phyloP scores from a whole-genome alignment of 2,888 invertebrate genomes.

The Epistrophe grossulariae region DNA sequence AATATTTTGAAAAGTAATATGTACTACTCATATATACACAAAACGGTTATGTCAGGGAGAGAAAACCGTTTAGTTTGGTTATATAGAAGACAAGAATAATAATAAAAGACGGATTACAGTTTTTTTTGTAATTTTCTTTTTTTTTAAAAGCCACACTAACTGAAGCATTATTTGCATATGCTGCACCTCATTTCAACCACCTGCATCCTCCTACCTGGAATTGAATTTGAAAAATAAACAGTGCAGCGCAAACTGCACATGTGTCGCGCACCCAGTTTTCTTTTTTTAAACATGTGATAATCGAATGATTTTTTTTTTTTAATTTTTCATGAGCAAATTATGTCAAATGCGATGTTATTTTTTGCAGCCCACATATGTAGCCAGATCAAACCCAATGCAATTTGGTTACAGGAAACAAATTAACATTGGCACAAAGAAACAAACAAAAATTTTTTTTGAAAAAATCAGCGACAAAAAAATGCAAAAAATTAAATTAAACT shows the following conservation, averaged over 20 bases:
- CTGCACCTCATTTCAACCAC: slow-evolving; percentile 28
- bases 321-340: slow-evolving; percentile 32
- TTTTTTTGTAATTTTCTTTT: slow-evolving; percentile 9
- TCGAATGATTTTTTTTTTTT: not conserved
- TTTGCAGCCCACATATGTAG: slow-evolving; percentile 9
- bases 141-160: not conserved
- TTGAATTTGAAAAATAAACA: slow-evolving; percentile 19
- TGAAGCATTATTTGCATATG: not conserved
- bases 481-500: not conserved
- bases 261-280: slow-evolving; percentile 8
- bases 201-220: slow-evolving; percentile 33
- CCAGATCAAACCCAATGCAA: slow-evolving; percentile 57
- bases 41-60: slow-evolving; percentile 44
- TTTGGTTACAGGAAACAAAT: slow-evolving; percentile 65
- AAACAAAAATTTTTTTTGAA: slow-evolving; percentile 24
- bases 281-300: slow-evolving; percentile 9
- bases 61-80: slow-evolving; percentile 22
- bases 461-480: not conserved
- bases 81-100: not conserved
- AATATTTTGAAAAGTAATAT: slow-evolving; percentile 32
- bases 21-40: not conserved
- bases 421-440: slow-evolving; percentile 19
- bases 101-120: slow-evolving; percentile 12
- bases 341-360: slow-evolving; percentile 29
- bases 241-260: not conserved